These are phyloP conservation scores for Myanophis thanlyinensis DNA, from an alignment of 2,113 vertebrate genomes.

Conservation along the genomic window DNA sequence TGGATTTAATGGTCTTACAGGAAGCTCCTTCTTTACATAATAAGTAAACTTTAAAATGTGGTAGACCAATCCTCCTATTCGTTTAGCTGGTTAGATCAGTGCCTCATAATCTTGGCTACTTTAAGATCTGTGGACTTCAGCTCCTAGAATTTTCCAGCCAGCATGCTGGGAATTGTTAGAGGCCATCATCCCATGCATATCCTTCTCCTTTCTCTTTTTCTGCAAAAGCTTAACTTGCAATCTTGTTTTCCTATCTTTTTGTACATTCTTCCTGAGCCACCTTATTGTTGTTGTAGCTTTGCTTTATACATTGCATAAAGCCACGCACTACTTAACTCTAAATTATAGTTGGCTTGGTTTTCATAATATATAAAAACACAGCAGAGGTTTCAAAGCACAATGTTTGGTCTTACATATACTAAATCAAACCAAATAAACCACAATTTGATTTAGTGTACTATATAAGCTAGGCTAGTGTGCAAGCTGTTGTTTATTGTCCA, in stretches of 20 bases:
- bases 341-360: background rate
- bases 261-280: background rate
- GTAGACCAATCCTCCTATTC: background rate
- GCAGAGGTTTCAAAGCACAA: background rate
- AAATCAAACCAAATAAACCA: background rate
- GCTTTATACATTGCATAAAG: background rate
- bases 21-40: background rate
- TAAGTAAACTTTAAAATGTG: background rate
- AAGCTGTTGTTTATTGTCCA: constrained; percentile 1
- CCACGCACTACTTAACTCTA: background rate
- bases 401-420: background rate
- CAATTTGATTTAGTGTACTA: background rate
- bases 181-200: background rate
- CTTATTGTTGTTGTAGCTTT: background rate
- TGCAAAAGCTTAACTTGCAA: background rate
- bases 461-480: background rate
- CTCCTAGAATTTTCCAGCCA: background rate
- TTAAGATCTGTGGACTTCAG: background rate
- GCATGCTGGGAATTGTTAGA: background rate
- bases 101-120: background rate
- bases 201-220: background rate
- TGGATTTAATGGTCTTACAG: background rate
- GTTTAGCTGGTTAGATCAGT: background rate
- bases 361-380: background rate
- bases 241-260: background rate